Evolutionary conservation across 2,888 invertebrate genomes (phyloP).

Genomic region (Lasioglossum malachurum): DNA sequence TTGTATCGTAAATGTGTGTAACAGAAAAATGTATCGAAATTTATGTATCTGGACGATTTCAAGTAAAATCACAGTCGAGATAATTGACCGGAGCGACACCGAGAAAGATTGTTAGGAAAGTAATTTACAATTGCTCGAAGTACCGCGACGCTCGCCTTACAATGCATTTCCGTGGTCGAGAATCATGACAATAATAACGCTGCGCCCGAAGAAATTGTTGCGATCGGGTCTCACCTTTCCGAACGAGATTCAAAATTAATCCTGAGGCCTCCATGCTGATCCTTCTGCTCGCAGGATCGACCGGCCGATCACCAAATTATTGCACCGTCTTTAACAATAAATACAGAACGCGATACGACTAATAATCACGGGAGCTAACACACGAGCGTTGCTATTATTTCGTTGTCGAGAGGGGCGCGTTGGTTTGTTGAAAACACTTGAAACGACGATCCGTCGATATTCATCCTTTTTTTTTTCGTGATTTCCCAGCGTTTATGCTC

Average conservation of each 20-base stretch:
- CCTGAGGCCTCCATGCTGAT: slow-evolving; percentile 52
- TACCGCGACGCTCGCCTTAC: neutral
- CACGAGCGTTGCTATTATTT: slow-evolving; percentile 64
- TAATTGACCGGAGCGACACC: neutral
- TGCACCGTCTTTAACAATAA: slow-evolving; percentile 68
- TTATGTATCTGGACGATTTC: neutral
- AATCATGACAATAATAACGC: slow-evolving; percentile 24
- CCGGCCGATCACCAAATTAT: slow-evolving; percentile 28
- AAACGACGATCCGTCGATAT: slow-evolving; percentile 66
- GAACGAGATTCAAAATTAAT: slow-evolving; percentile 53
- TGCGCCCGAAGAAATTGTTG: neutral
- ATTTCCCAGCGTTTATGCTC: neutral
- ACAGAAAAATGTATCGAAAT: neutral
- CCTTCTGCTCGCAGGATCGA: neutral
- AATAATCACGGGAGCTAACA: slow-evolving; percentile 68
- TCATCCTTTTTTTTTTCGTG: slow-evolving; percentile 39
- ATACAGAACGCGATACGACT: slow-evolving; percentile 50
- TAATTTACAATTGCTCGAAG: neutral
- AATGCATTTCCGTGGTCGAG: neutral
- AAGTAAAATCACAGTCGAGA: neutral
- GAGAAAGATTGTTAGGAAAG: neutral
- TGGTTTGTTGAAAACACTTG: slow-evolving; percentile 76
- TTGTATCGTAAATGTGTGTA: neutral
- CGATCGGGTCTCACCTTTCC: slow-evolving; percentile 53
- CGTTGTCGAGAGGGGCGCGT: slow-evolving; percentile 63